Percentiles rank a stretch among this genome's conserved stretches.
phyloP scores from a whole-genome alignment of 1,140 invertebrate genomes.

The Drosophila sucinea region DNA sequence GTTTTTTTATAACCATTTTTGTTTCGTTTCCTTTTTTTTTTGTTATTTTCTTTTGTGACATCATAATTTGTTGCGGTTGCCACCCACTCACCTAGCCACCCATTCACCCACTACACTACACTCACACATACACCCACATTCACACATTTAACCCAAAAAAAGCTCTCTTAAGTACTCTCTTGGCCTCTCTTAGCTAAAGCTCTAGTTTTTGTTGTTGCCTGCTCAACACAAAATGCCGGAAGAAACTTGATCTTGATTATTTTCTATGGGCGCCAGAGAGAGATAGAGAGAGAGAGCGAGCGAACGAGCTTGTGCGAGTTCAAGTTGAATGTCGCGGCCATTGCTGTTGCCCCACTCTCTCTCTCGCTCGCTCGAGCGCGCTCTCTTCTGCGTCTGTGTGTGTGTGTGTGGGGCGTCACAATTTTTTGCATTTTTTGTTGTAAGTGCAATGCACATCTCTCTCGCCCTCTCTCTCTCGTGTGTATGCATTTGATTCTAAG shows the following conservation, averaged over 20 bases:
- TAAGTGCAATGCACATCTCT: constrained; percentile 6
- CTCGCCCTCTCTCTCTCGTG: constrained; percentile 10
- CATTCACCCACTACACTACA: constrained; percentile 53
- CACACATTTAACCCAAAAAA: constrained; percentile 38
- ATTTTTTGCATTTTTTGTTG: constrained; percentile 1
- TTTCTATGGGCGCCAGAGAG: constrained; percentile 55
- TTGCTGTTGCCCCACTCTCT: constrained; percentile 31
- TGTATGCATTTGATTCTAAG: constrained; percentile 45
- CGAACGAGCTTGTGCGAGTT: constrained; percentile 61
- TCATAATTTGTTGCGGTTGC: constrained; percentile 15
- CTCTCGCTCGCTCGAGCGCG: constrained; percentile 13
- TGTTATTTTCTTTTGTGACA: background rate
- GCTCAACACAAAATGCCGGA: constrained; percentile 67
- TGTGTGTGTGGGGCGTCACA: constrained; percentile 5
- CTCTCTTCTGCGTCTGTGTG: constrained; percentile 2
- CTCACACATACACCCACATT: constrained; percentile 15
- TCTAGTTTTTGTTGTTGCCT: constrained; percentile 66
- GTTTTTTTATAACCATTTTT: background rate
- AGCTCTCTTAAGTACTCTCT: constrained; percentile 53
- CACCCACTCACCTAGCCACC: constrained; percentile 67
- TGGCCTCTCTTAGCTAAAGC: constrained; percentile 59
- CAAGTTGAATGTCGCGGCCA: constrained; percentile 82
- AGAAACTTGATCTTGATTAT: constrained; percentile 83
- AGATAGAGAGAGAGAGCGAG: constrained; percentile 33
- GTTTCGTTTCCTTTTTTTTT: background rate